Base-by-base conservation (phyloP, 2,113 vertebrate species). In the Anguilla rostrata region DNA sequence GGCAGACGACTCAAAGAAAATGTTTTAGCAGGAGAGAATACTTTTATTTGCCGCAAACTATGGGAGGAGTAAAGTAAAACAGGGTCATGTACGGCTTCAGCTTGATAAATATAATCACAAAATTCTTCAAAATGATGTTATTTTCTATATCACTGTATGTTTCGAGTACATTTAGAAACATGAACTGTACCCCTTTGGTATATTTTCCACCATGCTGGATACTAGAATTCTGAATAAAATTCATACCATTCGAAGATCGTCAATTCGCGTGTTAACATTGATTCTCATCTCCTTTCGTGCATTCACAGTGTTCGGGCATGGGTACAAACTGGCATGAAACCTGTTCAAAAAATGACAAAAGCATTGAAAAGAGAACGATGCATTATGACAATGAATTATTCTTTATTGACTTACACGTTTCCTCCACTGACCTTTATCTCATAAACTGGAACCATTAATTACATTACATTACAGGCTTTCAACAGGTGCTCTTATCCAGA, bases 171-270 rank as follows among this genome's bases (percentile, higher is more conserved):
- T 66, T 75, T 34, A 34, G 71, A 12, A 34, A 75, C 26, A 26
- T 2, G 9, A 75, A 75, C 79, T 14, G 39, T 26, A 22, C 60
- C 60, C 60, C 18, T 79, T 79, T 18, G 15, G 41, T 41, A 41
- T 81, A 20, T 1, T 41, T 81, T 81, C 79, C 14, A 20, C 22
- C 41, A 81, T 81, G 29, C 29, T 79, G 11, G 46, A 83, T 66
- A 4, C 49, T 89, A 43, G 34, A 9, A 9, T 75, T 34, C 71
- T 12, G 71, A 75, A 26, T 34, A n/a, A n/a, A 20, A 29, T n/a
- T 80, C 83, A 66, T 86, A 92, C 92, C 85, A 90, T 85, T 85
- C 86, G 40, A 22, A 93, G 87, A 82, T 93, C 92, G 22, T 87
- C 82, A 41, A 91, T 91, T 53, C 41, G 87, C 18, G 56, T 82